Conservation (phyloP, 1,140 invertebrate species). For the Pseudachorutes palmiensis region DNA sequence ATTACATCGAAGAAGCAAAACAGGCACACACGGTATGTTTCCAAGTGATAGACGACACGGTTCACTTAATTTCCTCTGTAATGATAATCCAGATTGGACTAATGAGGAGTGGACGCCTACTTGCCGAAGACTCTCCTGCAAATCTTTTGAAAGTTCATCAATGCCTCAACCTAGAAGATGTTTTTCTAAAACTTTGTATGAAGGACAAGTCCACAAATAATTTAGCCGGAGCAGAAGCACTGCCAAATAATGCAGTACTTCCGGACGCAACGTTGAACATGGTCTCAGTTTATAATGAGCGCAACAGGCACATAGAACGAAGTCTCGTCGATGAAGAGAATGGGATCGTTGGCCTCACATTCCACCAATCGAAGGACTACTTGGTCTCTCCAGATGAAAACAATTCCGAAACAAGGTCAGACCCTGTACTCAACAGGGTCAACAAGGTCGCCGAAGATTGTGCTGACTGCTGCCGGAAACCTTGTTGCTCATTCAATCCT, state of each 20-base stretch:
- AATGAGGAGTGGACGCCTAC: slow-evolving; percentile 80
- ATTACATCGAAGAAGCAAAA: slow-evolving; percentile 86
- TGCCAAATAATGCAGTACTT: neutral
- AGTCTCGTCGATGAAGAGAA: slow-evolving; percentile 62
- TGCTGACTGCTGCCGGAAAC: slow-evolving; percentile 51
- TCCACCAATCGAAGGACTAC: slow-evolving; percentile 75
- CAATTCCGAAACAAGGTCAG: neutral
- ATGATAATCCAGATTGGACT: slow-evolving; percentile 66
- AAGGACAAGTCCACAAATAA: slow-evolving; percentile 42
- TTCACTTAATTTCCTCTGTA: neutral
- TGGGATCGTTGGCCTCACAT: slow-evolving; percentile 73
- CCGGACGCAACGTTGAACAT: slow-evolving; percentile 16
- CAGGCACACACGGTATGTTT: slow-evolving; percentile 70
- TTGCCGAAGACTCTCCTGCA: slow-evolving; percentile 85
- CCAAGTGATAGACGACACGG: neutral
- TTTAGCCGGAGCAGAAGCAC: slow-evolving; percentile 4
- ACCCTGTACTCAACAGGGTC: slow-evolving; percentile 15
- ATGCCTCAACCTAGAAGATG: slow-evolving; percentile 78
- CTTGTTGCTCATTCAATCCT: slow-evolving; percentile 42
- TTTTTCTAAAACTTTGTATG: slow-evolving; percentile 85
- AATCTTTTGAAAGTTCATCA: slow-evolving; percentile 71
- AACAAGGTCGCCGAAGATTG: slow-evolving; percentile 42
- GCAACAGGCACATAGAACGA: slow-evolving; percentile 23
- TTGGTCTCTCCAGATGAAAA: slow-evolving; percentile 54
- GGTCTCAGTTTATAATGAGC: slow-evolving; percentile 35